Evolutionary conservation across 2,797 vertebrate species (phyloP).

Genomic region (Siniperca undulata): DNA sequence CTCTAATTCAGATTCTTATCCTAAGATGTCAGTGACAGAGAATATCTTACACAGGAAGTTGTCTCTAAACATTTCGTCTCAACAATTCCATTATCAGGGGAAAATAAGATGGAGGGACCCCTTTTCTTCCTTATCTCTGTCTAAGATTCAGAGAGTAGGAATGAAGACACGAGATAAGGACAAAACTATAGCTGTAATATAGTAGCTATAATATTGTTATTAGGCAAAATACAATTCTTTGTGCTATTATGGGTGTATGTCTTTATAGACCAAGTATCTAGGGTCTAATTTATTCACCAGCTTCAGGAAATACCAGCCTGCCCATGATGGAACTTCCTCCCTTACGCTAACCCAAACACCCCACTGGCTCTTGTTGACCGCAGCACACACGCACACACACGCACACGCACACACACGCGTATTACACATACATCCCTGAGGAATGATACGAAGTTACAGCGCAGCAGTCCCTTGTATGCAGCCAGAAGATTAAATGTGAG

Average conservation of each 20-base stretch:
- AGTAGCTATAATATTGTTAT: not conserved
- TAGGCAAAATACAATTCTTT: not conserved
- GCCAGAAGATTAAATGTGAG: constrained; percentile 12
- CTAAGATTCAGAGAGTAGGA: constrained; percentile 3
- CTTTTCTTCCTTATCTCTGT: not conserved
- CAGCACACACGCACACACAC: constrained; percentile 23
- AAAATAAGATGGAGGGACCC: not conserved
- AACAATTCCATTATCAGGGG: not conserved
- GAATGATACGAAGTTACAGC: constrained; percentile 35
- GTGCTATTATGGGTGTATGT: constrained; percentile 11
- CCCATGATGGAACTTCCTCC: constrained; percentile 75
- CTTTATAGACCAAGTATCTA: constrained; percentile 35
- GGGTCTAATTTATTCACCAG: constrained; percentile 65
- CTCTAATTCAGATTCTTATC: not conserved
- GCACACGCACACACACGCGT: constrained; percentile 17
- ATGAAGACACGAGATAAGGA: not conserved
- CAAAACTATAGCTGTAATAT: not conserved
- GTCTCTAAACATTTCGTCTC: not conserved
- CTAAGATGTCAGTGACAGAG: not conserved
- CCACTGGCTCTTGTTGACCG: constrained; percentile 12
- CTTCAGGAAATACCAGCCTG: constrained; percentile 81
- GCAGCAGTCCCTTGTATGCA: not conserved
- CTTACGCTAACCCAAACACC: constrained; percentile 70
- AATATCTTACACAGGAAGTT: not conserved
- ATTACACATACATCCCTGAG: constrained; percentile 21